Evolutionary conservation across 2,888 invertebrate species (phyloP), one percentile per base, ranked within the genome.

Genomic region (Augiades crinisus): DNA sequence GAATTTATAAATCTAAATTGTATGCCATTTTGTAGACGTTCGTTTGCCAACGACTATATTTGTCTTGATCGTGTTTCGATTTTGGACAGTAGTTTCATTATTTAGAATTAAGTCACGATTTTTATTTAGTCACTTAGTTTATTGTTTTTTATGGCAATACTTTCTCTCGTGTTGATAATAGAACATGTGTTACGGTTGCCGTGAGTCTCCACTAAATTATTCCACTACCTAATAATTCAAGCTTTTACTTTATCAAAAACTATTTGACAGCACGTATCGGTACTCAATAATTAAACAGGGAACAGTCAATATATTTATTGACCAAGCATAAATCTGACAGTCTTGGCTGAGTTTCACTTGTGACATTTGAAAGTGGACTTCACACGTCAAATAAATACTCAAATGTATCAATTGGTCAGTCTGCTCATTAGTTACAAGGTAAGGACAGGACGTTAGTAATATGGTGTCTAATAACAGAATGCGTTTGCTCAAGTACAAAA

Each of bases 301-400:
- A 16, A 22, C 22, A 33, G 31, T 1, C 3, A 30, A 8, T 14
- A n/a, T 33, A 21, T 33, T 17, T 45, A 45, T 22, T 14, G 22
- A 12, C 19, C 36, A 30, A 30, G 21, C n/a, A 21, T 21, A 44
- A 34, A n/a, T 46, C n/a, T 24, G 37, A 30, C 22, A n/a, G n/a
- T n/a, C 30, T 37, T 10, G 36, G 16, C 19, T 30, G 33, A 47
- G 30, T 51, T 43, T 51, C 43, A 51, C 50, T 51, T 45, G 51
- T 51, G 33, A 38, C 45, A 45, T 51, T 51, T 27, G 51, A 51
- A 51, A 51, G 51, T 45, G 45, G 51, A 51, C 51, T 37, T 45
- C 36, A 44, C 51, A 45, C 13, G 38, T 45, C 45, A 45, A 16
- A 12, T 43, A 46, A 31, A 49, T 22, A 21, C 16, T 31, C 22